These are phyloP conservation scores for Limenitis camilla DNA, from an alignment of 2,888 invertebrate genomes.

Conservation along the genomic window DNA sequence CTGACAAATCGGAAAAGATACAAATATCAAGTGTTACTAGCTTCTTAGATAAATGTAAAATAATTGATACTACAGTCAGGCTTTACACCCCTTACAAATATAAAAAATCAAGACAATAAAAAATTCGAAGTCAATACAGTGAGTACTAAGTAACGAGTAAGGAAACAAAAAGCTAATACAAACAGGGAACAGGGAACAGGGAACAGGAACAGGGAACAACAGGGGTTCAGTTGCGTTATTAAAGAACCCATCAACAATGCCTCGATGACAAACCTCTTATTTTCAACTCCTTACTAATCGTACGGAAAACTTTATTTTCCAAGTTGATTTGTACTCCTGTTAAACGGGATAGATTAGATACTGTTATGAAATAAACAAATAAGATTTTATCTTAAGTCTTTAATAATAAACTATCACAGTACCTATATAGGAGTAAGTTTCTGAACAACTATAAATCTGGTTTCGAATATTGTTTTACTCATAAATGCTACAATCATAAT, in stretches of 20 bases:
- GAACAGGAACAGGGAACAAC: not conserved
- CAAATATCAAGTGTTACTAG: no score
- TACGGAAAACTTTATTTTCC: constrained; percentile 69
- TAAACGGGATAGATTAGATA: constrained; percentile 28
- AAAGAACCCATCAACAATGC: constrained; percentile 44
- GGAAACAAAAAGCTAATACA: constrained; percentile 20
- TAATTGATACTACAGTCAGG: no score
- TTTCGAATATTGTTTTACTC: not conserved
- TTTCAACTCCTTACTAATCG: constrained; percentile 70
- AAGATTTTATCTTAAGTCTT: no score
- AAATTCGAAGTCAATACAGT: no score
- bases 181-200: not conserved
- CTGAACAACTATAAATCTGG: not conserved
- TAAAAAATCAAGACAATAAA: no score
- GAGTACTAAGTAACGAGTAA: not conserved
- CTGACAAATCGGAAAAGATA: no score
- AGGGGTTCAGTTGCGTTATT: constrained; percentile 9
- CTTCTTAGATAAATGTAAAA: no score
- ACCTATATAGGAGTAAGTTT: no score
- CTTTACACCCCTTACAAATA: no score
- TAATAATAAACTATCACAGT: no score
- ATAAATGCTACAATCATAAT: no score
- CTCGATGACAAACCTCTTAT: constrained; percentile 64
- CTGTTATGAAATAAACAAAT: not conserved
- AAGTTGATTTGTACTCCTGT: constrained; percentile 23